phyloP scores from a whole-genome alignment of 2,113 vertebrate species.

The Ochotona princeps region DNA sequence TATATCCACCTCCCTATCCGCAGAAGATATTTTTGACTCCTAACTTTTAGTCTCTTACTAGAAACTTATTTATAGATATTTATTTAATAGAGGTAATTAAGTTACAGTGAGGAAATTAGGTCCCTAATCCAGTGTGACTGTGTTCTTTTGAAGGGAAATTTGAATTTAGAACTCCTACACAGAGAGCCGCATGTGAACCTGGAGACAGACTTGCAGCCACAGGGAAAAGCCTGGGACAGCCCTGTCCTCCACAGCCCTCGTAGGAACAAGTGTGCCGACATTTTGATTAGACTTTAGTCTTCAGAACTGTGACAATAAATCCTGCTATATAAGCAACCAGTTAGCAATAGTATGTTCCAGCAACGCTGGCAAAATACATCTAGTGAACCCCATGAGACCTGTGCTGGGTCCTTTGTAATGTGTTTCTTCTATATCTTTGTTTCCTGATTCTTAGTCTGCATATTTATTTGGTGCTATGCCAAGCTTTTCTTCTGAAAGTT shows the following conservation, averaged over 20 bases:
- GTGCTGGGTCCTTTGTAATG: not conserved
- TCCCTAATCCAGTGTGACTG: not conserved
- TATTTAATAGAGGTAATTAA: conserved; percentile 1
- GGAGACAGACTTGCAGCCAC: not conserved
- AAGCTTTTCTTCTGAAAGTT: not conserved
- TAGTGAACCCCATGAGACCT: not conserved
- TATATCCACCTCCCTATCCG: not conserved
- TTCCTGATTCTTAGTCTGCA: too few relatives aligned
- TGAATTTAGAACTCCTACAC: not conserved
- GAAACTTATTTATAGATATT: not conserved
- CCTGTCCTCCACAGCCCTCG: not conserved
- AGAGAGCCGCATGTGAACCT: not conserved
- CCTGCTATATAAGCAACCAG: not conserved
- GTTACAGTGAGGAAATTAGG: not conserved
- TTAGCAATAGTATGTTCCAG: not conserved
- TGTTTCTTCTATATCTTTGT: too few relatives aligned
- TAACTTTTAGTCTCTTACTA: not conserved
- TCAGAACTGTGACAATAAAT: not conserved
- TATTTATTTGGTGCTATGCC: not conserved
- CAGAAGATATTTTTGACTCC: not conserved
- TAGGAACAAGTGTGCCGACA: not conserved
- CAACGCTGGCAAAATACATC: not conserved
- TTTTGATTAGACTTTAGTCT: not conserved
- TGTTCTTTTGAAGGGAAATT: not conserved
- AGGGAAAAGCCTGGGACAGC: not conserved